Conservation (phyloP, 53 echinoderm and acorn worm genomes). For the Temnopleurus reevesii region DNA sequence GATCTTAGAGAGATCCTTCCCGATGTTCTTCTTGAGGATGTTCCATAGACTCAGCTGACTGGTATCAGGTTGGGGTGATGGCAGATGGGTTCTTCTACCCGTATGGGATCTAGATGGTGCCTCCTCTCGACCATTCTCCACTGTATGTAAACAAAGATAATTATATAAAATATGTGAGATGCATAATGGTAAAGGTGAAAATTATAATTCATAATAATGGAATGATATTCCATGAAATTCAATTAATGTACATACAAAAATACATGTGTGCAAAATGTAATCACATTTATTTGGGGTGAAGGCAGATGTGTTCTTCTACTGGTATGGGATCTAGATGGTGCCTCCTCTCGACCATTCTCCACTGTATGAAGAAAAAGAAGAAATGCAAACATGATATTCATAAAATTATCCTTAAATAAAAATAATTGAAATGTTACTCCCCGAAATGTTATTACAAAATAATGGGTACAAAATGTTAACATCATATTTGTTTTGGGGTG, state of each 20-base stretch:
- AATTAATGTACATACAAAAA: no score
- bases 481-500: no score
- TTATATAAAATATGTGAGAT: no score
- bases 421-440: no score
- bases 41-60: slow-evolving; percentile 97
- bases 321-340: slow-evolving; percentile 71
- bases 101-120: slow-evolving; percentile 80
- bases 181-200: no score
- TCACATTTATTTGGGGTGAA: slow-evolving; percentile 73
- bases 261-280: no score
- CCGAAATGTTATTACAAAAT: no score
- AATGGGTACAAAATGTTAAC: no score
- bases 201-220: no score
- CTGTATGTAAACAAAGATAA: slow-evolving; percentile 52
- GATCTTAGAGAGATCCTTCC: slow-evolving; percentile 96
- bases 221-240: no score
- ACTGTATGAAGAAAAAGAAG: slow-evolving; percentile 50
- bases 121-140: slow-evolving; percentile 83
- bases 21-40: slow-evolving; percentile 96
- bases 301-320: slow-evolving; percentile 81
- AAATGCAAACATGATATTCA: no score
- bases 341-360: slow-evolving; percentile 73
- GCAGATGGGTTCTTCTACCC: slow-evolving; percentile 85
- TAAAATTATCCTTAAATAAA: no score
- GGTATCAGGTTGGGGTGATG: slow-evolving; percentile 93